phyloP scores from a whole-genome alignment of 2,888 invertebrate genomes.

The Tiliacea aurago region DNA sequence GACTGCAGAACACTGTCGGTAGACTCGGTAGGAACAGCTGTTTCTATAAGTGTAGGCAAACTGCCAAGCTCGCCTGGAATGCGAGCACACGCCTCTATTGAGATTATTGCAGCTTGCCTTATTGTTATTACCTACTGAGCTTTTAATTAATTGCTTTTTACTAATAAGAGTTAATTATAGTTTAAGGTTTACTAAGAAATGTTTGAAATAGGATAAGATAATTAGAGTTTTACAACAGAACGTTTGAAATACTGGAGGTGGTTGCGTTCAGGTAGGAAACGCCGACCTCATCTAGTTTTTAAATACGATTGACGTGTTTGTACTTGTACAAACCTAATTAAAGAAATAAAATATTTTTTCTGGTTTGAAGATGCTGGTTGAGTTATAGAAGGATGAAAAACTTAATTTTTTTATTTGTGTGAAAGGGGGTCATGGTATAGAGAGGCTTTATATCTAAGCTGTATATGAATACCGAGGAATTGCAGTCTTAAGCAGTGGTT shows the following conservation, averaged over 20 bases:
- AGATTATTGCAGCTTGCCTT: too few species aligned
- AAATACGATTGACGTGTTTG: too few species aligned
- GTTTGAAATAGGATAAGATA: background rate
- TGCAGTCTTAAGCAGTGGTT: too few species aligned
- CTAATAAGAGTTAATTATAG: background rate
- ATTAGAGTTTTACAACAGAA: background rate
- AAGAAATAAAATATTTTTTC: background rate
- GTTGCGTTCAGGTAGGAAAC: background rate
- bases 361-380: background rate
- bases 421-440: background rate
- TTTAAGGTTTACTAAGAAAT: slow-evolving; percentile 3
- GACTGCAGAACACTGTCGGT: slow-evolving; percentile 6
- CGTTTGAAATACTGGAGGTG: background rate
- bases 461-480: too few species aligned
- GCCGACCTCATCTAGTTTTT: too few species aligned
- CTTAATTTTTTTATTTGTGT: background rate
- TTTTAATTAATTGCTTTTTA: slow-evolving; percentile 27
- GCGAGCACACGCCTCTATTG: slow-evolving; percentile 49
- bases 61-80: slow-evolving; percentile 48
- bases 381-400: background rate
- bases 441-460: too few species aligned
- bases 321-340: too few species aligned
- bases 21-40: slow-evolving; percentile 11
- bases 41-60: slow-evolving; percentile 27
- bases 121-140: slow-evolving; percentile 29